Evolutionary conservation across 64 coral and sea anemone species (phyloP).

Genomic region (Montipora sp.): DNA sequence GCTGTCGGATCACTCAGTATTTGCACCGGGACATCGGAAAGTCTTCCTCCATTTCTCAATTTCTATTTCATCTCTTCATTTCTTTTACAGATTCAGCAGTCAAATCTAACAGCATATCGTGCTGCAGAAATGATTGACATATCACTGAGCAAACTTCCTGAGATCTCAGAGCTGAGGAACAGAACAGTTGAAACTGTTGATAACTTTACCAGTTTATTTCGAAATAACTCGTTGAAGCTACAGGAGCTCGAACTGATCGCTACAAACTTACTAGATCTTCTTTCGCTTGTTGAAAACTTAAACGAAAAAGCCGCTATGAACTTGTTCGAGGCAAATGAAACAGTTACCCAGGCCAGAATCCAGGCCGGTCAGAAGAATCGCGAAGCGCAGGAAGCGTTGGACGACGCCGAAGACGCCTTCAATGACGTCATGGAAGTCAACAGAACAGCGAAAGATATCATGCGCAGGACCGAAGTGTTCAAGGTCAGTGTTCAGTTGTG

Average conservation of each 20-base stretch:
- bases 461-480: constrained; percentile 53
- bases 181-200: constrained; percentile 50
- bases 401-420: constrained; percentile 46
- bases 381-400: constrained; percentile 57
- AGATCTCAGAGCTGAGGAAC: constrained; percentile 29
- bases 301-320: constrained; percentile 44
- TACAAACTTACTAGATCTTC: constrained; percentile 18
- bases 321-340: constrained; percentile 47
- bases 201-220: constrained; percentile 66
- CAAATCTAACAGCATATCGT: constrained; percentile 80
- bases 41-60: too few species aligned
- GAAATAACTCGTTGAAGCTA: constrained; percentile 50
- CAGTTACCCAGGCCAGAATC: constrained; percentile 31
- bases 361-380: constrained; percentile 34
- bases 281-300: neutral
- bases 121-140: constrained; percentile 65
- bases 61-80: too few species aligned
- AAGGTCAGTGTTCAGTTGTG: constrained; percentile 29
- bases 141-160: constrained; percentile 49
- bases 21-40: too few species aligned
- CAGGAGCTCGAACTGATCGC: constrained; percentile 61
- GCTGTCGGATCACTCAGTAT: too few species aligned
- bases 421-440: constrained; percentile 24
- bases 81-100: constrained; percentile 73
- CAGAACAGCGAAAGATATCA: constrained; percentile 23